Evolutionary conservation across 92 coral and sea anemone genomes (phyloP).

Genomic region (Zoanthus solanderi): DNA sequence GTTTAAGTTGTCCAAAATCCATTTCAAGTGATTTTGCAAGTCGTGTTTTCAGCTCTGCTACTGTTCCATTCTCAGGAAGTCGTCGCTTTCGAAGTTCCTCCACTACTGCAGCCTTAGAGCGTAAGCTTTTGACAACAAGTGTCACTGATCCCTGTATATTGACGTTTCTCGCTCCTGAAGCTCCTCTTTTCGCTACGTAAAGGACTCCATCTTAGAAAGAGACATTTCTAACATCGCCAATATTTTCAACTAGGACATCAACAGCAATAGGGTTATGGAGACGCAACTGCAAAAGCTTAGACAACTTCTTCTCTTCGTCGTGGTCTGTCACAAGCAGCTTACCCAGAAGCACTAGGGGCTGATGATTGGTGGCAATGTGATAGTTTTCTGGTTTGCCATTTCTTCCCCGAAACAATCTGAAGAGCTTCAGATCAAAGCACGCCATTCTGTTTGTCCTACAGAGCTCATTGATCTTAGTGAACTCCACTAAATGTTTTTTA

Average conservation of each 20-base stretch:
- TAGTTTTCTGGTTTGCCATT: too few species aligned
- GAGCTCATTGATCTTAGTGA: too few species aligned
- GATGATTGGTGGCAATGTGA: too few species aligned
- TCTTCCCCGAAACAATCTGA: too few species aligned
- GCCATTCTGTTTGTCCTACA: too few species aligned
- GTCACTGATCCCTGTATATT: conserved; percentile 31
- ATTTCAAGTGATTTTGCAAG: background rate
- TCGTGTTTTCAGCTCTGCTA: background rate
- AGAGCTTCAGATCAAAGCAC: too few species aligned
- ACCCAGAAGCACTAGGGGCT: background rate
- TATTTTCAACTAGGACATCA: background rate
- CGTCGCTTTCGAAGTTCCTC: conserved; percentile 37
- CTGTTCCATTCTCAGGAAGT: conserved; percentile 17
- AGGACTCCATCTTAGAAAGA: conserved; percentile 29
- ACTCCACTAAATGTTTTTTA: too few species aligned
- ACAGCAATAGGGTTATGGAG: conserved; percentile 44
- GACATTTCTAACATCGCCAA: conserved; percentile 22
- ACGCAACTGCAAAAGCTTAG: conserved; percentile 24
- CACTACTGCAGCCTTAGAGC: conserved; percentile 20
- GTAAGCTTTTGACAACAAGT: conserved; percentile 35
- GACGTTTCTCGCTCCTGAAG: conserved; percentile 41
- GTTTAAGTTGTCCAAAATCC: background rate
- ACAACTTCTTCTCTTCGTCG: conserved; percentile 28
- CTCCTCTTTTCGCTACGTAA: conserved; percentile 48
- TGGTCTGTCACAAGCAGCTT: conserved; percentile 43